phyloP scores from a whole-genome alignment of 2,797 vertebrate species.

The Phaenicophaeus curvirostris region DNA sequence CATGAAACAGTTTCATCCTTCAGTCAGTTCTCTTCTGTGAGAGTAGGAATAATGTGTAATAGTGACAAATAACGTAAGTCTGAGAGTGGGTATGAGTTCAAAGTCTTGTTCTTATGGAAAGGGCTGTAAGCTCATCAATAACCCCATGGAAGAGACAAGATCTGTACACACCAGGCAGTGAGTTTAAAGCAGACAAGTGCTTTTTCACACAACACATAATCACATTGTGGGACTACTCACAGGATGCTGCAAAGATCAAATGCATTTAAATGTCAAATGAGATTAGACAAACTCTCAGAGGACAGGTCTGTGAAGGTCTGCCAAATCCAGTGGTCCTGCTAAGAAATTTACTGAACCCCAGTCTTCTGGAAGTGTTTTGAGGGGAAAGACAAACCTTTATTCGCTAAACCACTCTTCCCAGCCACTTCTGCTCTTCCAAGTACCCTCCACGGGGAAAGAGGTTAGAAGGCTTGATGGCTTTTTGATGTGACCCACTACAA shows the following conservation, averaged over 20 bases:
- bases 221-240: not conserved
- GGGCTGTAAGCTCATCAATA: not conserved
- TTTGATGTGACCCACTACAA: not conserved
- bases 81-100: not conserved
- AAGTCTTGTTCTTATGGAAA: not conserved
- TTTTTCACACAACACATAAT: not conserved
- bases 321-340: not conserved
- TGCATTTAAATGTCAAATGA: not conserved
- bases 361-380: rapidly evolving
- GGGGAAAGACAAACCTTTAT: not conserved
- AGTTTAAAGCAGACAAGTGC: not conserved
- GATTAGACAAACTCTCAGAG: not conserved
- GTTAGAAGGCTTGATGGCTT: not conserved
- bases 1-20: not conserved
- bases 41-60: not conserved
- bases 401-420: not conserved
- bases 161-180: not conserved
- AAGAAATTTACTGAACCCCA: not conserved
- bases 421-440: not conserved
- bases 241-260: not conserved
- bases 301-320: not conserved
- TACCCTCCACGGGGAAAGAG: not conserved
- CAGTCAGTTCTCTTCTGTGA: not conserved
- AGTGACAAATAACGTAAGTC: not conserved
- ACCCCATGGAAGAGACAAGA: not conserved